Evolutionary conservation across 1,140 invertebrate genomes (phyloP), one percentile per base, ranked within the genome.

Genomic region (Scaptomyza graminum): DNA sequence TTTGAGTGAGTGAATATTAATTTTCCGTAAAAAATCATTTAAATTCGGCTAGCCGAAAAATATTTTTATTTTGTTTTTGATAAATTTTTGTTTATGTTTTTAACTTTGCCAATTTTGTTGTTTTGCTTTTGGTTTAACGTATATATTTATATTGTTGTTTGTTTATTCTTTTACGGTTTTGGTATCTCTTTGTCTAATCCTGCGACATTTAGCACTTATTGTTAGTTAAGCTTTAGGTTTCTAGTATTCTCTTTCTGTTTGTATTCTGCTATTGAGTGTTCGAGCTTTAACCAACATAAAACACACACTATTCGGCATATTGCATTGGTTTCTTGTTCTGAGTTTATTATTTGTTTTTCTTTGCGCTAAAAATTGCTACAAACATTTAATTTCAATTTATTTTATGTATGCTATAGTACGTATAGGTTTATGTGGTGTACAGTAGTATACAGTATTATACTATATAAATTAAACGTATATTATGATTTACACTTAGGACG

Each of bases 311-410:
- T 54, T 82, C 72, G 73, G 47, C 59, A 75, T 76, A 63, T 73
- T 72, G 62, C 55, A 76, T 62, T 41, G 54, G 44, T 39, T 44
- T 54, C 43, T 37, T 55, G 64, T 59, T 66, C 64, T 69, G 60
- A 80, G 44, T 65, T 78, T 66, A 43, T 80, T 68, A 67, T 75
- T 63, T 22, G 18, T 22, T 22, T 22, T 22, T 22, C 18, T 22
- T 22, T 22, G 18, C 18, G 18, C 18, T 22, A 22, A 22, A 22
- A 22, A 22, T 68, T 78, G 72, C 83, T 87, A 87, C 83, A 79
- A 88, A 87, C 83, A 88, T 87, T 88, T 52, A 87, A 73, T 88
- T 87, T 88, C 52, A 88, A 73, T 87, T 82, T 79, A 70, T 57
- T 62, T 22, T 52, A 16, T 41, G 15, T 44, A 71, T 41, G 43